Base-by-base conservation (phyloP, 2,888 invertebrate species). In the Synergus itoensis region DNA sequence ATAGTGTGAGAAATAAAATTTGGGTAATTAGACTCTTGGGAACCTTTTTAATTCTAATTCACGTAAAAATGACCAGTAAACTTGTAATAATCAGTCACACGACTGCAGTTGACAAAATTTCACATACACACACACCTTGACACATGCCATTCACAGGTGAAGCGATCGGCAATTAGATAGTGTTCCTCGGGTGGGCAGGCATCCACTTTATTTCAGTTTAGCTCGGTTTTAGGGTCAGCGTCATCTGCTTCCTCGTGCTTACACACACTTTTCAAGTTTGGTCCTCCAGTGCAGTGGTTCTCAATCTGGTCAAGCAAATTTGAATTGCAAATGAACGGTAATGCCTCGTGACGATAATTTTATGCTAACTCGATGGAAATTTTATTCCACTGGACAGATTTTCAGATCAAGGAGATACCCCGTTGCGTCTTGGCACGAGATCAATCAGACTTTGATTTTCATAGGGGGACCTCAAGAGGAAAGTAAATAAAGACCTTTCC, bases 331-430 rank as follows among this genome's bases (percentile, higher is more conserved):
- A 91, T 91, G 84, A 87, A 87, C 84, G 82, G 77, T 86, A 87
- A 85, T 84, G 78, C 77, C 45, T 81, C 80, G 77, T 79, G 83
- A 76, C 80, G 82, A 87, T 90, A 91, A 91, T 91, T 88, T 88
- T 89, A 91, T 90, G 90, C 88, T 90, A 90, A 91, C 87, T 81
- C 82, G 86, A 88, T 89, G 89, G 87, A 87, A 89, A 89, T 90
- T 83, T 84, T 89, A 89, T 88, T 87, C 89, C 82, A 2, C 85
- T 84, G 87, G 84, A 87, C 87, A 88, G 89, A 90, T 91, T 90
- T 88, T 81, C 79, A 87, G 89, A 89, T 91, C 87, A 82, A 12
- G 40, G 12, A 16, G 73, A 73, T 80, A 81, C 76, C 78, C 75
- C 75, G 80, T 85, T 82, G 81, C 75, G 60, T 79, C 28, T 77